phyloP scores from a whole-genome alignment of 2,888 invertebrate genomes.

The Phyto melanocephala region DNA sequence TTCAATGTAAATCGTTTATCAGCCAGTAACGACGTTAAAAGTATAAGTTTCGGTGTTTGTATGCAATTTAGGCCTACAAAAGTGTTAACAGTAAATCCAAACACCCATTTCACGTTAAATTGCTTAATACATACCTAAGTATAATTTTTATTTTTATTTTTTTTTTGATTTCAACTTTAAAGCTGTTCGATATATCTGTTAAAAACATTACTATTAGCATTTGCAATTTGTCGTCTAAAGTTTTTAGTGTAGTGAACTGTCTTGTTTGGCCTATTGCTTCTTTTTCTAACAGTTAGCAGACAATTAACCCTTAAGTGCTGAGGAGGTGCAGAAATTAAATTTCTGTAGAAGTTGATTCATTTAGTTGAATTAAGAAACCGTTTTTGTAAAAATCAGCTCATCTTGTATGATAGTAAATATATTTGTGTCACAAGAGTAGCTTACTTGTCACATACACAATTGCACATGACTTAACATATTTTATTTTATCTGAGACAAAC shows the following conservation, averaged over 20 bases:
- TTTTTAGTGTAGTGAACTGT: not conserved
- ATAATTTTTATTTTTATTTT: not conserved
- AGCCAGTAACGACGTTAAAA: not conserved
- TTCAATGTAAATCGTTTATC: not conserved
- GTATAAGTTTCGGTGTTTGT: not conserved
- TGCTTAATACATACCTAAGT: constrained; percentile 42
- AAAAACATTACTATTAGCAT: not conserved
- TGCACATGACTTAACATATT: too few relatives aligned
- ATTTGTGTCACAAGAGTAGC: too few relatives aligned
- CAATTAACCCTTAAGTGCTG: not conserved
- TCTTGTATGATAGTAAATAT: too few relatives aligned
- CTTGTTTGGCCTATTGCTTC: constrained; percentile 5
- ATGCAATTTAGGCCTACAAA: constrained; percentile 50
- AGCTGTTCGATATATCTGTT: not conserved
- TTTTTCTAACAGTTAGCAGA: constrained; percentile 5
- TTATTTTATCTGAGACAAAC: too few relatives aligned
- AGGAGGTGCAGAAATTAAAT: not conserved
- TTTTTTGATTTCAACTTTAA: not conserved
- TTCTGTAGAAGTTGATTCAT: too few relatives aligned
- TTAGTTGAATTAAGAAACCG: too few relatives aligned
- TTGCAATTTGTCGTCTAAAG: not conserved
- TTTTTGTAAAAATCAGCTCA: too few relatives aligned
- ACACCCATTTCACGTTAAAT: constrained; percentile 64
- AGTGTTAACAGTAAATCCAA: constrained; percentile 54
- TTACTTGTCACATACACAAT: too few relatives aligned